Evolutionary conservation across 2,888 invertebrate genomes (phyloP), one percentile per base, ranked within the genome.

Genomic region (Emmelina monodactyla): DNA sequence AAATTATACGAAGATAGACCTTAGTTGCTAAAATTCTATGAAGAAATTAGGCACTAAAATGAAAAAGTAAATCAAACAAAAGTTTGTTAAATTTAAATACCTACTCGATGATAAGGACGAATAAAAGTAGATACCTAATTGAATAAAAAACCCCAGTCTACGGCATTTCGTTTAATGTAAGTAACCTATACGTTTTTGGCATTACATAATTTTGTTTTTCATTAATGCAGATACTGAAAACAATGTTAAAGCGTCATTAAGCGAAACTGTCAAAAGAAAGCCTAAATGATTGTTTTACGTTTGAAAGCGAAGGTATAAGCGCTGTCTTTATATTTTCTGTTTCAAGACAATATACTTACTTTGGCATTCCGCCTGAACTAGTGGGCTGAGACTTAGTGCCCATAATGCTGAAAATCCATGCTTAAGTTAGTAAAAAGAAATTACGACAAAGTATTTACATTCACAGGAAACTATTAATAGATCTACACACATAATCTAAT

Each of bases 321-420:
- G n/a, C 6, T 34, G 35, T 34, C 14, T 15, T 32, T 33, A 42
- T 35, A 39, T 44, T 38, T 40, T 45, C 50, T 43, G 35, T 44
- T 45, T 39, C 40, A 41, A 45, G 44, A 46, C 51, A 44, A 39
- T 49, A 50, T 78, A 80, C 80, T 80, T 69, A 81, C 81, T 79
- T 56, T 81, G 80, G 70, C 81, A 81, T 72, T 81, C 78, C 58
- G 80, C 78, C 66, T 73, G 73, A 45, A 79, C 72, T 59, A 80
- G 67, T 43, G 80, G 78, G 62, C 69, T 69, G 60, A 80, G 64
- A 61, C 65, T 66, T 68, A 81, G 62, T 51, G 72, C 76, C 80
- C 80, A 80, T 59, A 81, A 70, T 57, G 80, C 81, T 81, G 81
- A 76, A 80, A 80, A 78, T 62, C 72, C 78, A 79, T 78, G 79